Conservation (phyloP, 2,888 invertebrate species). For the Panopea generosa region DNA sequence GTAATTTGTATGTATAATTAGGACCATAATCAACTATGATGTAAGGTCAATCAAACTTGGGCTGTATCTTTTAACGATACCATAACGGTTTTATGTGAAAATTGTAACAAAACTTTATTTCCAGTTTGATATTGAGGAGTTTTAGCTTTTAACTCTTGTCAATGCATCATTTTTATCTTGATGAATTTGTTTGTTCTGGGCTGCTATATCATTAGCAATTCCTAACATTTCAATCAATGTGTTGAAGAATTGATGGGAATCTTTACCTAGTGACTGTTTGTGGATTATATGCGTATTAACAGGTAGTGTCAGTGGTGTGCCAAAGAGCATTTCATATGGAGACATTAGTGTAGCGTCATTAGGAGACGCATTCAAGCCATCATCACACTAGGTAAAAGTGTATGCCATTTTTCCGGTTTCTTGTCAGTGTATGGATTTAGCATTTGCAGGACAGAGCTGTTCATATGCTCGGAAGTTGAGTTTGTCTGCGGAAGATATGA, state of each 20-base stretch:
- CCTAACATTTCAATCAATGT: slow-evolving; percentile 33
- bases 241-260: slow-evolving; percentile 45
- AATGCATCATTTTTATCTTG: slow-evolving; percentile 1
- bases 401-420: slow-evolving; percentile 57
- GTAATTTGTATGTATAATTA: slow-evolving; percentile 11
- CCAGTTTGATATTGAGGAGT: neutral
- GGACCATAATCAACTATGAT: slow-evolving; percentile 7
- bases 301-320: slow-evolving; percentile 53
- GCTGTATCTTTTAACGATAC: neutral
- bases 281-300: slow-evolving; percentile 28
- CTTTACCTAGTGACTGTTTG: slow-evolving; percentile 28
- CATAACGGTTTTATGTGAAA: neutral
- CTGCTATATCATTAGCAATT: slow-evolving; percentile 28
- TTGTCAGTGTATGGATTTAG: slow-evolving; percentile 42
- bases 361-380: slow-evolving; percentile 61
- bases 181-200: slow-evolving; percentile 19
- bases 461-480: slow-evolving; percentile 56
- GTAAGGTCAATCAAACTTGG: neutral
- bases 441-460: slow-evolving; percentile 56
- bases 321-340: slow-evolving; percentile 55
- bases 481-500: slow-evolving; percentile 61
- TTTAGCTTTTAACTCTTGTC: slow-evolving; percentile 3
- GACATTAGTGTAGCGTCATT: slow-evolving; percentile 56
- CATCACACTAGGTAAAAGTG: slow-evolving; percentile 53
- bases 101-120: neutral